A percentile compares a stretch with the other conserved stretches of the same genome.
These are phyloP conservation scores for Pimephales promelas DNA, from an alignment of 2,113 vertebrate species.

Conservation along the genomic window DNA sequence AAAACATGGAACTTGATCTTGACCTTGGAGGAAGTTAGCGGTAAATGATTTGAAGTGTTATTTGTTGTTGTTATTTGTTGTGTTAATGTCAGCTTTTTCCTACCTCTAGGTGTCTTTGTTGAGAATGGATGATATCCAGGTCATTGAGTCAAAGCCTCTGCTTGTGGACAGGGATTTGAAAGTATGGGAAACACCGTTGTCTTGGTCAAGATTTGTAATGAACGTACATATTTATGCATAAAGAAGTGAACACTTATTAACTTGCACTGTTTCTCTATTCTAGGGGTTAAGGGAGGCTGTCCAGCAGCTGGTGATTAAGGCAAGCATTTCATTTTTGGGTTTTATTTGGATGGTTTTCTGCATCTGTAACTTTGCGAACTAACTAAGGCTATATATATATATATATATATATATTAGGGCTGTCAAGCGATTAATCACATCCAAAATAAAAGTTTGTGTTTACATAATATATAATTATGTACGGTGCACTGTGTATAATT, in stretches of 20 bases:
- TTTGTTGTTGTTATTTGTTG: no score
- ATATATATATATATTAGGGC: no score
- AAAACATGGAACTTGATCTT: conserved; percentile 8
- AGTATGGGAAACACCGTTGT: conserved; percentile 60
- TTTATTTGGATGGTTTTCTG: neutral
- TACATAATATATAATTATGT: no score
- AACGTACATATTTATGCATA: neutral
- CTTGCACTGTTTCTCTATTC: conserved; percentile 51
- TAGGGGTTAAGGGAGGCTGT: conserved; percentile 80
- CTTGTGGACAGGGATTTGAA: conserved; percentile 75
- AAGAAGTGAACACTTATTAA: conserved; percentile 6
- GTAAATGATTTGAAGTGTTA: neutral
- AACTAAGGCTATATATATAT: no score
- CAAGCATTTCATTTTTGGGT: conserved; percentile 50
- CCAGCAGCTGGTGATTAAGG: conserved; percentile 75
- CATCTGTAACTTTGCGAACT: no score
- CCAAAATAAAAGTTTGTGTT: no score
- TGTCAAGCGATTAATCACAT: no score
- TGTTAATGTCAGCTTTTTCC: neutral
- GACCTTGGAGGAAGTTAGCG: neutral
- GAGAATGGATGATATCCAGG: conserved; percentile 77
- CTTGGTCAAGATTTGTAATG: neutral
- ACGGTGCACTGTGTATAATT: no score
- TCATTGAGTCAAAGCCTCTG: conserved; percentile 75
- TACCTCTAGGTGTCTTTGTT: conserved; percentile 31